Evolutionary conservation across 2,797 vertebrate genomes (phyloP).

Genomic region (Mormyrops attenuatus): DNA sequence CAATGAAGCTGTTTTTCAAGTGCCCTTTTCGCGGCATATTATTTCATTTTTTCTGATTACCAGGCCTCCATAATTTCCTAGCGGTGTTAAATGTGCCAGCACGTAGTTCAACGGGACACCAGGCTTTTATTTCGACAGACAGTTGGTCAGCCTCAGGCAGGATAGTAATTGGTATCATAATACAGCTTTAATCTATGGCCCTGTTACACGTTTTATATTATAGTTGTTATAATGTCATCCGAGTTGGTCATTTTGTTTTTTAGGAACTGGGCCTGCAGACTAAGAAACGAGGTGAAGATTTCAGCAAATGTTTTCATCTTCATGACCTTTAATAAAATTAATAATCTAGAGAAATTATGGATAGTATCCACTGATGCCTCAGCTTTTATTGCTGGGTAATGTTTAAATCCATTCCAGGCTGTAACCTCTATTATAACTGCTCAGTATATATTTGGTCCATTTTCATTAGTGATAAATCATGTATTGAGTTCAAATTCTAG

Average conservation of each 20-base stretch:
- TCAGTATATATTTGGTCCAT: neutral
- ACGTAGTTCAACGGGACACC: neutral
- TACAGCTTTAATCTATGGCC: conserved; percentile 42
- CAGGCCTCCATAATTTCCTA: neutral
- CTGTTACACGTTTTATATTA: conserved; percentile 39
- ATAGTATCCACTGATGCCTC: neutral
- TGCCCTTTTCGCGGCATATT: neutral
- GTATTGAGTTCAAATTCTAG: conserved; percentile 9
- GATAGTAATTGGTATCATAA: conserved; percentile 54
- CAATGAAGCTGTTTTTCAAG: neutral
- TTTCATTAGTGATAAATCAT: conserved; percentile 1
- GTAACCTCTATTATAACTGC: neutral
- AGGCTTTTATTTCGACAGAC: conserved; percentile 34
- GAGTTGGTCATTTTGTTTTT: neutral
- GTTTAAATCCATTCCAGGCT: neutral
- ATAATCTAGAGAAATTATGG: neutral
- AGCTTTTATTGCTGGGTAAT: neutral
- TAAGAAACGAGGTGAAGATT: neutral
- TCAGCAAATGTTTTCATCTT: neutral
- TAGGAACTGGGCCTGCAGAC: neutral
- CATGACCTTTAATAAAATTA: neutral
- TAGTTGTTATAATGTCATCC: neutral
- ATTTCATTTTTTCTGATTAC: neutral
- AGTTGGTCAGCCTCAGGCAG: conserved; percentile 51
- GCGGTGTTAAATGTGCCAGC: neutral